Conservation (phyloP, 1,140 invertebrate genomes). For the Arion vulgaris region DNA sequence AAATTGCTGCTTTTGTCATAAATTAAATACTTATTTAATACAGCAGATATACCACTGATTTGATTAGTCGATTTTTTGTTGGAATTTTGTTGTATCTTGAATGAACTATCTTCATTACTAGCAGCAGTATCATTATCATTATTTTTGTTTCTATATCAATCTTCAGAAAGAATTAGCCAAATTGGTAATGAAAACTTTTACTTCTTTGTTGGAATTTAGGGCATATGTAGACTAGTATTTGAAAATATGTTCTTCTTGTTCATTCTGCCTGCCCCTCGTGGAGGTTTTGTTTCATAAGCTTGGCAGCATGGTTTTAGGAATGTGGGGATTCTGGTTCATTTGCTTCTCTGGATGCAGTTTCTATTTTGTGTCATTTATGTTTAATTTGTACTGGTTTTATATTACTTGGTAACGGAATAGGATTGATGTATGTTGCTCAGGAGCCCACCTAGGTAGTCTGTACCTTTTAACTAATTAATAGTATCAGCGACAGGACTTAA, state of each 20-base stretch:
- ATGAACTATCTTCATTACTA: background rate
- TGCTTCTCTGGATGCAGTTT: background rate
- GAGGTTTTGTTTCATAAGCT: background rate
- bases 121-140: background rate
- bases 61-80: no score
- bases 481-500: no score
- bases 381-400: no score
- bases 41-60: no score
- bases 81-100: background rate
- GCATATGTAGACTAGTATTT: background rate
- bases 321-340: background rate
- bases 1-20: no score
- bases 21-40: no score
- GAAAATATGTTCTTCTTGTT: background rate
- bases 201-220: background rate
- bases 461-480: no score
- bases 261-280: background rate
- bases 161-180: slow-evolving; percentile 33
- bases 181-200: slow-evolving; percentile 10
- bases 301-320: background rate
- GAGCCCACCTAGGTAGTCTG: no score
- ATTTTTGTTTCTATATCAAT: background rate
- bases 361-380: no score
- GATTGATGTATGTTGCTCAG: no score
- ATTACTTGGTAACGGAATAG: no score